A percentile compares a stretch with the other conserved stretches of the same genome.
Evolutionary conservation across 2,888 invertebrate genomes (phyloP).

Genomic region (Acleris literana): DNA sequence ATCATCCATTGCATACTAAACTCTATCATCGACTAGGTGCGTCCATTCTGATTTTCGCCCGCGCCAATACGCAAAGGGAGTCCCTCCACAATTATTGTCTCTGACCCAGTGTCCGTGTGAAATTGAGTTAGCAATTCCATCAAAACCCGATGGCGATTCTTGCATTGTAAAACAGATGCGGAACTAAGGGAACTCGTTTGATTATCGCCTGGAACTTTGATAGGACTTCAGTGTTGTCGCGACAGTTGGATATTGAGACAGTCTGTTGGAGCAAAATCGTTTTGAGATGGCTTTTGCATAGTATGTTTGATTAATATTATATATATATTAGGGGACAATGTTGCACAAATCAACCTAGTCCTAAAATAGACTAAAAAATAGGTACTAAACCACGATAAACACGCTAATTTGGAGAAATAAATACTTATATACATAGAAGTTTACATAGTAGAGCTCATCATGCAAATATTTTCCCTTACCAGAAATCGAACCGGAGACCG

Average conservation of each 20-base stretch:
- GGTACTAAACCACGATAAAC: too few species aligned
- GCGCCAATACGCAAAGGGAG: constrained; percentile 39
- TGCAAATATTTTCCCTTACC: too few species aligned
- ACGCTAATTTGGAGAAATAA: too few species aligned
- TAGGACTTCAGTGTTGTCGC: neutral
- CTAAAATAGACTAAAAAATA: too few species aligned
- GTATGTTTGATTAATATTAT: too few species aligned
- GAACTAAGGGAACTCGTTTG: constrained; percentile 15
- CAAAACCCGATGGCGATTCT: constrained; percentile 69
- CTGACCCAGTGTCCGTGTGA: constrained; percentile 72
- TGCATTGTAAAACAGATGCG: constrained; percentile 73
- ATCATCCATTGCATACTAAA: neutral
- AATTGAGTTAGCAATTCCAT: constrained; percentile 82
- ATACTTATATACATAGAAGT: too few species aligned
- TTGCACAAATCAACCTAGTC: too few species aligned
- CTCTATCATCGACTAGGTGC: constrained; percentile 11
- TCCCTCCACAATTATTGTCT: constrained; percentile 72
- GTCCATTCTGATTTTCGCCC: constrained; percentile 59
- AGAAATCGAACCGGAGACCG: too few species aligned
- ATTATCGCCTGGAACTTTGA: neutral
- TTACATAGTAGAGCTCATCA: too few species aligned
- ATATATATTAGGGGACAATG: too few species aligned
- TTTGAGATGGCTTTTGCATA: too few species aligned
- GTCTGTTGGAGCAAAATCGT: neutral
- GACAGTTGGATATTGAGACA: neutral